Conservation (phyloP, 2,113 vertebrate genomes). For the Falco punctatus region DNA sequence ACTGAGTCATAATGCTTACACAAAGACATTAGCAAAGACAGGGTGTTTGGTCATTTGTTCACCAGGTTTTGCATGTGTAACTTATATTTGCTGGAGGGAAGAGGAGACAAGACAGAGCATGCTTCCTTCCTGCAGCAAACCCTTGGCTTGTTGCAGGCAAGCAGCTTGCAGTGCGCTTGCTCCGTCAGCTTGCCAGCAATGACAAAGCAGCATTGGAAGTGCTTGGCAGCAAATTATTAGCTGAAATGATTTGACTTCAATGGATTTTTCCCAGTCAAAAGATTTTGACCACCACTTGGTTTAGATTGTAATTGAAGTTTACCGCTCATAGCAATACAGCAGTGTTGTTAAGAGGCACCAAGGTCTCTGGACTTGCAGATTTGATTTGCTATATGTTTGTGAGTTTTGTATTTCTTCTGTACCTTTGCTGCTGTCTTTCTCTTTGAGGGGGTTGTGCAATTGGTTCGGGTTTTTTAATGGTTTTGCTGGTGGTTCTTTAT, state of each 20-base stretch:
- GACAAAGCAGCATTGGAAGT: neutral
- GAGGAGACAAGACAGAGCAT: neutral
- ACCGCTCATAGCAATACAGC: neutral
- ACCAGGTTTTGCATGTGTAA: neutral
- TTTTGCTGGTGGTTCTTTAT: neutral
- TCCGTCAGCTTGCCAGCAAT: neutral
- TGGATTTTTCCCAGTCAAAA: neutral
- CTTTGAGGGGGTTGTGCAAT: neutral
- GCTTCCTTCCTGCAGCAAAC: neutral
- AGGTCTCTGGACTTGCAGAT: neutral
- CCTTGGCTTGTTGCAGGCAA: neutral
- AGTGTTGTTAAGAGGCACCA: neutral
- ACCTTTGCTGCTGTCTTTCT: neutral
- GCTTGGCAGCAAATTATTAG: neutral
- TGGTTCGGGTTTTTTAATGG: neutral
- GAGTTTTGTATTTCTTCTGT: neutral
- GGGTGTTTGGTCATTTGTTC: slow-evolving; percentile 16
- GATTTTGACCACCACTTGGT: neutral
- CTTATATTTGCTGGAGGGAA: neutral
- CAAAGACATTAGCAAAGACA: neutral
- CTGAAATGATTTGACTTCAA: neutral
- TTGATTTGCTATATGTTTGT: neutral
- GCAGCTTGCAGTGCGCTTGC: neutral
- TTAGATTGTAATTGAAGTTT: neutral
- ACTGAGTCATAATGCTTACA: slow-evolving; percentile 22